phyloP scores from a whole-genome alignment of 2,113 vertebrate genomes.

The Pimephales promelas region DNA sequence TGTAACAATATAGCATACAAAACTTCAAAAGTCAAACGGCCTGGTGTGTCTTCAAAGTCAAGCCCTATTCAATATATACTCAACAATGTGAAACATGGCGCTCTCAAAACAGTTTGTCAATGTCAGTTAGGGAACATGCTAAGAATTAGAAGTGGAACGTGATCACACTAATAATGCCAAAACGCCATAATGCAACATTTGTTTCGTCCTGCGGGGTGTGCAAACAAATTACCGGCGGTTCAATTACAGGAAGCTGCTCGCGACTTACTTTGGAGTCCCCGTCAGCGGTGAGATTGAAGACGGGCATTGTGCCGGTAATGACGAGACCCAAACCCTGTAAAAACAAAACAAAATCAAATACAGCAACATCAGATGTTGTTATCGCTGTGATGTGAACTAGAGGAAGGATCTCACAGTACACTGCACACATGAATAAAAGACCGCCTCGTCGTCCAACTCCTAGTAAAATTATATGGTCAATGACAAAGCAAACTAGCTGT shows the following conservation, averaged over 20 bases:
- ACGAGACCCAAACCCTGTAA: slow-evolving; percentile 91
- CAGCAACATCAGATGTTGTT: neutral
- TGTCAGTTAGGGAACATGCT: slow-evolving; percentile 21
- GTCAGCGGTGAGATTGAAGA: slow-evolving; percentile 94
- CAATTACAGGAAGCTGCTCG: slow-evolving; percentile 10
- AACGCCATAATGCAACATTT: neutral
- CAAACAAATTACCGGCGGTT: neutral
- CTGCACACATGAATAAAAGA: slow-evolving; percentile 2
- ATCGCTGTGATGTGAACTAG: neutral
- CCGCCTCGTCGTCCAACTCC: neutral
- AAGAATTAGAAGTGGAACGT: slow-evolving; percentile 15
- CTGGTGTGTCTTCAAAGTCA: slow-evolving; percentile 48
- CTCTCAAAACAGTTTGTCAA: slow-evolving; percentile 26
- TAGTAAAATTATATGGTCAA: slow-evolving; percentile 17
- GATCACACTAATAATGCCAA: slow-evolving; percentile 20
- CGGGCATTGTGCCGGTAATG: slow-evolving; percentile 94
- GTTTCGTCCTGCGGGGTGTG: neutral
- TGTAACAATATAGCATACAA: no score
- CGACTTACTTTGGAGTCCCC: slow-evolving; percentile 79
- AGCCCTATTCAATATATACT: slow-evolving; percentile 26
- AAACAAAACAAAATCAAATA: slow-evolving; percentile 23
- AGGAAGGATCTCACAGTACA: neutral
- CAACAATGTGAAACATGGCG: slow-evolving; percentile 2
- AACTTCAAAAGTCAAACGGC: slow-evolving; percentile 24
- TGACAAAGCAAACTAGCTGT: slow-evolving; percentile 29